Evolutionary conservation across 2,113 vertebrate species (phyloP), one percentile per base, ranked within the genome.

Genomic region (Ascaphus truei): DNA sequence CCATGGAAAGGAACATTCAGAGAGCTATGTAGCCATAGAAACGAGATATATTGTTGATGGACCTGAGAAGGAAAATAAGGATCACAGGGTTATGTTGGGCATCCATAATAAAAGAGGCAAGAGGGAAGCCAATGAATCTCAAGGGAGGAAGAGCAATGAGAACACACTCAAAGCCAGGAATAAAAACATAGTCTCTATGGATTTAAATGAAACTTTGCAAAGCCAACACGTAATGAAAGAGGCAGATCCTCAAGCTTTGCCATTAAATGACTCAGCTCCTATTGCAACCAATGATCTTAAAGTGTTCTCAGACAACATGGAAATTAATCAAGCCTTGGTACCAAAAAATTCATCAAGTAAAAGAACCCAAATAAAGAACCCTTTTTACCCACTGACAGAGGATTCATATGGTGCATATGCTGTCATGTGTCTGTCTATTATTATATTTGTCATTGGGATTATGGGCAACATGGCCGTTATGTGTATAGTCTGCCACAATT

Each of bases 401-500:
- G 93, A 93, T 72, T 86, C 96, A 0, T 94, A 89, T 56, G 94
- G 93, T 0, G 95, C 95, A 15, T 98, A 93, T 33, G 93, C 90
- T 2, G 83, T 97, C 48, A 75, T 94, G 84, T 83, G 92, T 47
- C 60, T 88, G 50, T 94, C 95, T 3, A 77, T 91, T 39, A 75
- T 96, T 62, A 89, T 99, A 75, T 98, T 99, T 73, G 85, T 84
- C n/a, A 91, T 90, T 29, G 97, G 96, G 1, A 91, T 98, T 75
- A 84, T 94, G 33, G 95, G 94, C 52, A 99, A 98, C 82, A 87
- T 99, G 81, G 92, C 95, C 2, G 88, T 98, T 76, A 96, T 98
- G 95, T 99, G 97, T 81, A 93, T 98, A 58, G 97, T 99, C 64
- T 98, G 95, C 45, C 94, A 99, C 79, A 98, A 98, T 84, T 97